Conservation (phyloP, 2,797 vertebrate genomes). For the Coregonus sp. region DNA sequence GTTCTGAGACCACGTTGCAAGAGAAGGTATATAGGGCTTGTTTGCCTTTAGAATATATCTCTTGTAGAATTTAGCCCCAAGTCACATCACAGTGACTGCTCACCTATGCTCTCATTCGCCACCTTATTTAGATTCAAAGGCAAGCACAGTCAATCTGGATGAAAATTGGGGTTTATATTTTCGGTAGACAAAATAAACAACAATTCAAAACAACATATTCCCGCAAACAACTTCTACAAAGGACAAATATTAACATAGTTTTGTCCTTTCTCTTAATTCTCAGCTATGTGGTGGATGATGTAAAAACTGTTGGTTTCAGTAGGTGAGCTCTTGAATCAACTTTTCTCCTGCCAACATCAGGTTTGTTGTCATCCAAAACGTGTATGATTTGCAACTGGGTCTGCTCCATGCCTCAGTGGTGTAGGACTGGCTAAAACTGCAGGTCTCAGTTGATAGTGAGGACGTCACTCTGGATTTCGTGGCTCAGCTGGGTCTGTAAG, state of each 20-base stretch:
- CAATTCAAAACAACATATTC: not conserved
- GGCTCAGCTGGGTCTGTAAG: constrained; percentile 95
- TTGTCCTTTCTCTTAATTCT: too few relatives aligned
- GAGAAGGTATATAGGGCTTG: too few relatives aligned
- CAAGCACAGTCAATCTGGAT: too few relatives aligned
- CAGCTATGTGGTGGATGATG: too few relatives aligned
- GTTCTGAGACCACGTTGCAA: too few relatives aligned
- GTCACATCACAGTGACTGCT: too few relatives aligned
- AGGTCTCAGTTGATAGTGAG: constrained; percentile 86
- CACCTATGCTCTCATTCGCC: too few relatives aligned
- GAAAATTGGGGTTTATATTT: too few relatives aligned
- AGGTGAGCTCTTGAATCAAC: not conserved
- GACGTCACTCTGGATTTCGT: constrained; percentile 96
- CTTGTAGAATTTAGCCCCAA: too few relatives aligned
- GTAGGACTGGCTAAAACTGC: not conserved
- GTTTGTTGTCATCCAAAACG: not conserved
- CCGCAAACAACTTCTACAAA: not conserved
- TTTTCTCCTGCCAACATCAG: not conserved
- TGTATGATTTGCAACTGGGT: not conserved
- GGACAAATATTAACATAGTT: not conserved
- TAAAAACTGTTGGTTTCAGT: not conserved
- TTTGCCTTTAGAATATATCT: too few relatives aligned
- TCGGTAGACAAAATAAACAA: too few relatives aligned
- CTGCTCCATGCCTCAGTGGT: not conserved
- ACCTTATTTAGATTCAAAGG: too few relatives aligned